These are phyloP conservation scores for Goniozus legneri DNA, from an alignment of 1,140 invertebrate species.

Conservation along the genomic window DNA sequence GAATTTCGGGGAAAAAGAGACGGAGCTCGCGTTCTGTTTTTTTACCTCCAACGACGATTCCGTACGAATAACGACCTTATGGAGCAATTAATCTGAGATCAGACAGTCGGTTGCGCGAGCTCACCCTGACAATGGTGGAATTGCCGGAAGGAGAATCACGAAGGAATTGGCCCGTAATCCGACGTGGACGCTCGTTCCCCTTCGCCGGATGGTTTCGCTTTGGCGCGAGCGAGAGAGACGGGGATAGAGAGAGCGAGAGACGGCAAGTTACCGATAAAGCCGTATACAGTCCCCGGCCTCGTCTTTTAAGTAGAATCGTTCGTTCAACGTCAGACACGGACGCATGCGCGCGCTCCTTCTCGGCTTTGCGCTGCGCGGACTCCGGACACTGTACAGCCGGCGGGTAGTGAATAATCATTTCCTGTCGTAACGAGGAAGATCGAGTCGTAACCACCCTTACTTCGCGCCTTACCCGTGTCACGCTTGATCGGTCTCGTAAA, in stretches of 20 bases:
- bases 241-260: too few relatives aligned
- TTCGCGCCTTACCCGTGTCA: conserved; percentile 24
- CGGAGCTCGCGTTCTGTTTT: too few relatives aligned
- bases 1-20: too few relatives aligned
- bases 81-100: conserved; percentile 7
- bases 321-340: conserved; percentile 37
- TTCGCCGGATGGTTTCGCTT: conserved; percentile 14
- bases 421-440: conserved; percentile 37
- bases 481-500: too few relatives aligned
- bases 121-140: conserved; percentile 17
- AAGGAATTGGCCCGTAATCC: conserved; percentile 29
- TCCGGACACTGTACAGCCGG: too few relatives aligned
- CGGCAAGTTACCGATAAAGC: conserved; percentile 26
- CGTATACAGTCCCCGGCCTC: conserved; percentile 15
- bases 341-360: conserved; percentile 16
- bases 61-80: background rate
- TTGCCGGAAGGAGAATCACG: conserved; percentile 12
- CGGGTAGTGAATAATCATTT: conserved; percentile 51
- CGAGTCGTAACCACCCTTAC: conserved; percentile 36
- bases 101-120: background rate
- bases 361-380: too few relatives aligned
- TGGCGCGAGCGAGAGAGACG: too few relatives aligned
- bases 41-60: background rate
- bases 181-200: conserved; percentile 16
- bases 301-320: conserved; percentile 41